Percentiles rank a stretch among this genome's conserved stretches.
Conservation (phyloP, 2,888 invertebrate species). For the Brachypalpus laphriformis region DNA sequence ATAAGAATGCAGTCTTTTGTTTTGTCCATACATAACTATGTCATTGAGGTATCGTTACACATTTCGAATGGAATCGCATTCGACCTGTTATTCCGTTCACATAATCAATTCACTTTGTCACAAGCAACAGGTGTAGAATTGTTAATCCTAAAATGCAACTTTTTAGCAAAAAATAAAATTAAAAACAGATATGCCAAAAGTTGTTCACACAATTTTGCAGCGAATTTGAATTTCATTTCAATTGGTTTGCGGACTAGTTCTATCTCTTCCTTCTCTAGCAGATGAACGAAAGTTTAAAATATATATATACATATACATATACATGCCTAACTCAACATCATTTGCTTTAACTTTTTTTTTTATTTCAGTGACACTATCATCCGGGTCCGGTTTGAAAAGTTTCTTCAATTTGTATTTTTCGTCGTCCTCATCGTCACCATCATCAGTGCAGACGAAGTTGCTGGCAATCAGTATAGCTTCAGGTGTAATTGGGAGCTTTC, state of each 20-base stretch:
- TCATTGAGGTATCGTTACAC: neutral
- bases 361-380: slow-evolving; percentile 80
- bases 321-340: neutral
- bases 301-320: too few species aligned
- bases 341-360: slow-evolving; percentile 19
- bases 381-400: slow-evolving; percentile 79
- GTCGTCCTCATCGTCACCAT: slow-evolving; percentile 76
- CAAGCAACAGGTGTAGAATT: neutral
- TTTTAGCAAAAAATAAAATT: neutral
- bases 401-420: slow-evolving; percentile 81
- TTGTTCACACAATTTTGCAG: neutral
- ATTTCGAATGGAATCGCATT: neutral
- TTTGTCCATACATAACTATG: neutral
- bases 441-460: slow-evolving; percentile 67
- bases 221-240: neutral
- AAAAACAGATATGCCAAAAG: too few species aligned
- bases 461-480: slow-evolving; percentile 72
- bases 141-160: neutral
- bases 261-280: neutral
- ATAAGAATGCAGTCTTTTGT: too few species aligned
- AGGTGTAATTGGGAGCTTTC: slow-evolving; percentile 74
- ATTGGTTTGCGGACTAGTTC: neutral
- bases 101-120: neutral
- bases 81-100: neutral
- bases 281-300: too few species aligned